These are phyloP conservation scores for Caligus rogercresseyi DNA, from an alignment of 1,140 invertebrate species.

Conservation along the genomic window DNA sequence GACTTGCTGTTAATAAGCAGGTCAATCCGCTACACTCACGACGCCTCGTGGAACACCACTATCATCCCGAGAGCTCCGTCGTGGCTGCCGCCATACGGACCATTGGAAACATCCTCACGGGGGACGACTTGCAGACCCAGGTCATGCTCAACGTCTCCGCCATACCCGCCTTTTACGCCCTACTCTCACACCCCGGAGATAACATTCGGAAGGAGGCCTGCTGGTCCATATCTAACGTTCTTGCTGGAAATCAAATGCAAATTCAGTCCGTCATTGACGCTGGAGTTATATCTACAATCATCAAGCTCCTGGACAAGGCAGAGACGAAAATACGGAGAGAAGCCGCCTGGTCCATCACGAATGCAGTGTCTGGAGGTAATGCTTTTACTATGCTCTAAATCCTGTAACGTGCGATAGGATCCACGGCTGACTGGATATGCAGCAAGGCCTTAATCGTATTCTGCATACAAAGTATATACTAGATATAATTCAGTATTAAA, in stretches of 20 bases:
- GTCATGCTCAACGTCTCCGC: slow-evolving; percentile 68
- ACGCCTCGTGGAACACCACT: slow-evolving; percentile 76
- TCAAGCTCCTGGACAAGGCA: slow-evolving; percentile 71
- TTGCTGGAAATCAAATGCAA: slow-evolving; percentile 82
- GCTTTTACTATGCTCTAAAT: too few species aligned
- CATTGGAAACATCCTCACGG: slow-evolving; percentile 94
- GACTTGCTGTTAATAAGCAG: too few species aligned
- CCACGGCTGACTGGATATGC: too few species aligned
- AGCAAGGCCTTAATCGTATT: too few species aligned
- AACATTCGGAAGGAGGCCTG: slow-evolving; percentile 86
- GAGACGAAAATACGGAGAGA: slow-evolving; percentile 95
- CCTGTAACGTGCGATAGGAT: too few species aligned
- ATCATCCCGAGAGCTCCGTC: slow-evolving; percentile 43
- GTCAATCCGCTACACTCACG: too few species aligned
- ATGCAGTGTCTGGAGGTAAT: slow-evolving; percentile 85
- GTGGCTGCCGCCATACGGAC: slow-evolving; percentile 89
- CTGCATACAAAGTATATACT: too few species aligned
- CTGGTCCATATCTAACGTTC: slow-evolving; percentile 97
- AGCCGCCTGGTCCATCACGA: slow-evolving; percentile 94
- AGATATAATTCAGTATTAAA: too few species aligned
- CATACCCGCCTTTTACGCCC: slow-evolving; percentile 58
- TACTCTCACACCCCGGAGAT: slow-evolving; percentile 61
- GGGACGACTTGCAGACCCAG: slow-evolving; percentile 92
- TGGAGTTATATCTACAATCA: slow-evolving; percentile 78
- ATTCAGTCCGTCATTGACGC: slow-evolving; percentile 90